phyloP scores from a whole-genome alignment of 2,888 invertebrate genomes.

The Pteria penguin region DNA sequence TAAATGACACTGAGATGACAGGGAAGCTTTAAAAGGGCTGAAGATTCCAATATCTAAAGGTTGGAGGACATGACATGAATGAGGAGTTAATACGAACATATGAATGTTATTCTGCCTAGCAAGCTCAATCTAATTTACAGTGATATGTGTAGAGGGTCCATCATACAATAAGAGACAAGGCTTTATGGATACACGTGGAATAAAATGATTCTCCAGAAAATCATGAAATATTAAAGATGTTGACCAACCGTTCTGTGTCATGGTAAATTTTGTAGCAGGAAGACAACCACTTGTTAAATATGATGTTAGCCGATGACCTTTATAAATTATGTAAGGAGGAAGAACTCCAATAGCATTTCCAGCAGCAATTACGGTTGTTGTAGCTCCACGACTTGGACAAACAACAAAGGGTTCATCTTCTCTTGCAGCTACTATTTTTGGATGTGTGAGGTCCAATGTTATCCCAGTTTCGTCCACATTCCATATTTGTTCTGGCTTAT shows the following conservation, averaged over 20 bases:
- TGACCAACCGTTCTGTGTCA: too few species aligned
- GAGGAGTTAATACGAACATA: too few species aligned
- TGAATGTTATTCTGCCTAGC: too few species aligned
- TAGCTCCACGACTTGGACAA: background rate
- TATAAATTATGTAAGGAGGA: background rate
- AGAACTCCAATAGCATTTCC: background rate
- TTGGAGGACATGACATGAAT: too few species aligned
- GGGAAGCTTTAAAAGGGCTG: background rate
- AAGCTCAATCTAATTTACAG: too few species aligned
- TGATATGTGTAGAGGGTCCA: too few species aligned
- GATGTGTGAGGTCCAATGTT: background rate
- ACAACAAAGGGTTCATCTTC: background rate
- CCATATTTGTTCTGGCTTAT: slow-evolving; percentile 7
- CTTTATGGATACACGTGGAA: too few species aligned
- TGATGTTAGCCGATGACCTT: background rate
- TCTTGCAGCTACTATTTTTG: slow-evolving; percentile 6
- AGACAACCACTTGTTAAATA: background rate
- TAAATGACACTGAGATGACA: background rate
- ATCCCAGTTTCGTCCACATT: slow-evolving; percentile 13
- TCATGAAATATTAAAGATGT: too few species aligned
- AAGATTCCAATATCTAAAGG: too few species aligned
- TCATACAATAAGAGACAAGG: too few species aligned
- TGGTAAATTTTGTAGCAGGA: too few species aligned
- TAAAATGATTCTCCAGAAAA: too few species aligned
- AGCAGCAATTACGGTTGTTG: background rate